Evolutionary conservation across 1,140 invertebrate genomes (phyloP), one percentile per base, ranked within the genome.

Genomic region (Meloidogyne exigua): DNA sequence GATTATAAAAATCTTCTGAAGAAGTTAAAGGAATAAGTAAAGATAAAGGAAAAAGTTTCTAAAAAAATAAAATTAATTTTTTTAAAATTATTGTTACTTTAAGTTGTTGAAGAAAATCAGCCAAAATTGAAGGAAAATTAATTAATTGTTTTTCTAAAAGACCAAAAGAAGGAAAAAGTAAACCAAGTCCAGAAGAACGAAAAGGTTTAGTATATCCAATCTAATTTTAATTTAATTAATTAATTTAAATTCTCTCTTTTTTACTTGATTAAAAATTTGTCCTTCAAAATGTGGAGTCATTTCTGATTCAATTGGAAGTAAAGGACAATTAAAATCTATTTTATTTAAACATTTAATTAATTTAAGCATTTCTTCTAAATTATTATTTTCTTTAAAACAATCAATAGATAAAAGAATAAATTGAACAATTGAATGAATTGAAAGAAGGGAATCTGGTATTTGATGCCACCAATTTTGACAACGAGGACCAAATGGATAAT

Each of bases 171-270:
- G 72, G 72, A 39, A 73, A 73, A 21, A 73, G 2, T 21, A 65
- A 73, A 12, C 28, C n/a, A 26, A 73, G 23, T 26, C 72, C 72
- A 36, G 57, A 62, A 36, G 57, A 62, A 9, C 57, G 57, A 11
- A 26, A 73, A 21, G 72, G 72, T 36, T 73, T 73, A 36, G 65
- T 26, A 32, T 73, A 65, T 21, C 72, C 72, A 15, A 73, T 73
- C 72, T 73, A 65, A 0, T 12, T 23, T 49, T 28, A 23, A 62
- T 10, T 44, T 44, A 44, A 39, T 44, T 15, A 44, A 15, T 15
- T 44, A 44, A 44, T 2, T 44, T 13, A 21, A n/a, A n/a, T n/a
- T n/a, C n/a, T n/a, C n/a, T n/a, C n/a, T n/a, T n/a, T n/a, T n/a
- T 72, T 13, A 64, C 72, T 49, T 73, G 72, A 36, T 73, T 73